Evolutionary conservation across 2,797 vertebrate species (phyloP).

Genomic region (Kryptopterus vitreolus): DNA sequence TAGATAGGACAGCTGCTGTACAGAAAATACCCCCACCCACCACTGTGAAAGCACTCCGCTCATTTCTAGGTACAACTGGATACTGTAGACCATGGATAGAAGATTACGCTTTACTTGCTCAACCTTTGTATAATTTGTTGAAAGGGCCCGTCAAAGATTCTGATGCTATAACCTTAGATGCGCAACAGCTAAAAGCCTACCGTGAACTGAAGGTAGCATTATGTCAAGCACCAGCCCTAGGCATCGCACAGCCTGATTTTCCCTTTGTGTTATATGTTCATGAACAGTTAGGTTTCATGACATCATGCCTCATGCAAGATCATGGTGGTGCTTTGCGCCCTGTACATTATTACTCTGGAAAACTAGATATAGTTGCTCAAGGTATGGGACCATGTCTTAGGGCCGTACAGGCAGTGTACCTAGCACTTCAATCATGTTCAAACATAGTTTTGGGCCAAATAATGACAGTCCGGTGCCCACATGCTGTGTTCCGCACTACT

Average conservation of each 20-base stretch:
- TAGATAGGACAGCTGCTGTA: neutral
- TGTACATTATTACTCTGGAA: neutral
- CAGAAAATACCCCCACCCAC: neutral
- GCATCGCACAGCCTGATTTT: neutral
- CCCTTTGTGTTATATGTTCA: neutral
- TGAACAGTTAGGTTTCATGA: neutral
- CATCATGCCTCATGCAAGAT: neutral
- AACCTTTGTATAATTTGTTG: neutral
- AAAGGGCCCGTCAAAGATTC: neutral
- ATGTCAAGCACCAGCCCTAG: neutral
- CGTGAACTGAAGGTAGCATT: neutral
- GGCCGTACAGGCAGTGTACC: conserved; percentile 13
- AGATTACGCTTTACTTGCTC: neutral
- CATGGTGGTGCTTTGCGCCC: neutral
- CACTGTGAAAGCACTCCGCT: no score
- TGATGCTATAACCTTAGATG: neutral
- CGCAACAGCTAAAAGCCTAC: neutral
- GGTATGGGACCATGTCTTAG: conserved; percentile 20
- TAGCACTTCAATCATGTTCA: neutral
- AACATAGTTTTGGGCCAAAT: neutral
- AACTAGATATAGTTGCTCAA: neutral
- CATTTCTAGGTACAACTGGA: no score
- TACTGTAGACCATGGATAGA: no score
- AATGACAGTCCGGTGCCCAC: neutral
- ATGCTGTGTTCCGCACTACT: neutral